These are phyloP conservation scores for Oasisia sp. DNA, from an alignment of 2,888 invertebrate genomes.

Conservation along the genomic window DNA sequence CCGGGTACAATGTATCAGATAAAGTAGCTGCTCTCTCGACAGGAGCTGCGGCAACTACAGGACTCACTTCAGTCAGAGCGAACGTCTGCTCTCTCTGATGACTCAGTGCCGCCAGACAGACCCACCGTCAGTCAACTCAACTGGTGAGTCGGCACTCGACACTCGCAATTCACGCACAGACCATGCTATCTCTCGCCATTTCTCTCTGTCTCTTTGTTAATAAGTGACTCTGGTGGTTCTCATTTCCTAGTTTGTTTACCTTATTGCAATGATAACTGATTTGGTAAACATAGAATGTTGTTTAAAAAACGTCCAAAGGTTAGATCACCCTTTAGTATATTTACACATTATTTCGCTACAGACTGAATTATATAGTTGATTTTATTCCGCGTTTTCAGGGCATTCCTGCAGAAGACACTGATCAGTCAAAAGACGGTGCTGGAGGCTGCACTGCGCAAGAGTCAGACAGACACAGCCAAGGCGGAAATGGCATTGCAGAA, in stretches of 20 bases:
- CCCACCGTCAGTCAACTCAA: background rate
- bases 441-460: background rate
- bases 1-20: background rate
- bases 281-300: too few species aligned
- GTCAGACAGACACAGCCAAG: background rate
- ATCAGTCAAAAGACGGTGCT: background rate
- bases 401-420: constrained; percentile 3
- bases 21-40: background rate
- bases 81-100: background rate
- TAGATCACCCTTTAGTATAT: background rate
- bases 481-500: background rate
- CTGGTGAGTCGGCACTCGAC: background rate
- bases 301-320: background rate
- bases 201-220: too few species aligned
- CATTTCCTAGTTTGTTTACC: too few species aligned
- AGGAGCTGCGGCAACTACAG: background rate
- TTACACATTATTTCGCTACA: background rate
- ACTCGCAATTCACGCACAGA: background rate
- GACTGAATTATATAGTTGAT: background rate
- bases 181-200: too few species aligned
- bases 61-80: background rate
- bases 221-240: too few species aligned
- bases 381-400: background rate
- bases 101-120: background rate
- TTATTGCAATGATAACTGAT: too few species aligned